Conservation (phyloP, 1,140 invertebrate species). For the Thaumatotibia leucotreta region DNA sequence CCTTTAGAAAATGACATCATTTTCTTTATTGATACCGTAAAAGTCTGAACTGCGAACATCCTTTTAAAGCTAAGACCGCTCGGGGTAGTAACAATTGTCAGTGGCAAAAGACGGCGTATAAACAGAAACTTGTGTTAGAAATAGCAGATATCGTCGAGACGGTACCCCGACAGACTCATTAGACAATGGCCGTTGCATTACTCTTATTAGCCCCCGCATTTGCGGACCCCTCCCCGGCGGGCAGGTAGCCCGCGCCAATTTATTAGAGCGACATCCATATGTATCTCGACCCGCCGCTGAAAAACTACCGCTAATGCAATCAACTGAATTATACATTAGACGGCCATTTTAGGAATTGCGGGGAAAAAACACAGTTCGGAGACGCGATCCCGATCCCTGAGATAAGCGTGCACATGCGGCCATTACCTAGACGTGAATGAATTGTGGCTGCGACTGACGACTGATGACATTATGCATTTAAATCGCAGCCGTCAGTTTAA, state of each 20-base stretch:
- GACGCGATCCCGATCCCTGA: background rate
- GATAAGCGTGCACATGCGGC: background rate
- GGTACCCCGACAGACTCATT: background rate
- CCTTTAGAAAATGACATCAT: too few relatives aligned
- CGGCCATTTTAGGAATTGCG: slow-evolving; percentile 45
- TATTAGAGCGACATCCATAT: slow-evolving; percentile 54
- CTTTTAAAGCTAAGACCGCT: too few relatives aligned
- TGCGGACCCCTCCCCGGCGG: background rate
- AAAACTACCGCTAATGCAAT: slow-evolving; percentile 60
- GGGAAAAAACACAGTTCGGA: slow-evolving; percentile 25
- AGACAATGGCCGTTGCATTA: background rate
- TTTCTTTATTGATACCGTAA: too few relatives aligned
- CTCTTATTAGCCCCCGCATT: background rate
- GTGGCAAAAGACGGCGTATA: too few relatives aligned
- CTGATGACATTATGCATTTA: background rate
- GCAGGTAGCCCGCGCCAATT: slow-evolving; percentile 29
- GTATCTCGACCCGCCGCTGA: slow-evolving; percentile 46
- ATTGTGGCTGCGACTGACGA: background rate
- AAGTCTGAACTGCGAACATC: too few relatives aligned
- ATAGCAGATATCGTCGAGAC: too few relatives aligned
- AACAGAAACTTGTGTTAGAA: too few relatives aligned
- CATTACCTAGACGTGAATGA: background rate
- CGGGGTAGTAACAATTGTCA: too few relatives aligned
- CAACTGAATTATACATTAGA: slow-evolving; percentile 63
- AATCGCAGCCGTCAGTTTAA: slow-evolving; percentile 4